These are phyloP conservation scores for Drosophila sproati DNA, from an alignment of 1,140 invertebrate genomes.

Conservation along the genomic window DNA sequence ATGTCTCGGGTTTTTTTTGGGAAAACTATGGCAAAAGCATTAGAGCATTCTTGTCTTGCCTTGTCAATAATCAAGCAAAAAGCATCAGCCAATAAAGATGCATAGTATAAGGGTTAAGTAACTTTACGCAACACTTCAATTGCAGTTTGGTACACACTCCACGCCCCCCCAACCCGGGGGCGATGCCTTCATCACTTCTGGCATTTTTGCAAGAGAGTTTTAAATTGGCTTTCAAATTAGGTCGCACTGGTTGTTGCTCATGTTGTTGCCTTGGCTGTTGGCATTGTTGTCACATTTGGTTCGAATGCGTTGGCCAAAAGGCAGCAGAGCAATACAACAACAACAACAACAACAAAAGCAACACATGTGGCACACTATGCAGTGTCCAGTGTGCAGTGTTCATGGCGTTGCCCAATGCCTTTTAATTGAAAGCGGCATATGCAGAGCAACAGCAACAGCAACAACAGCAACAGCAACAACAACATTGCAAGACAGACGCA, in stretches of 20 bases:
- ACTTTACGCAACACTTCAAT: constrained; percentile 18
- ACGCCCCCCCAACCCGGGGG: background rate
- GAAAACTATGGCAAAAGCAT: background rate
- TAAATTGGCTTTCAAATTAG: constrained; percentile 70
- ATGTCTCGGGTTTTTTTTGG: background rate
- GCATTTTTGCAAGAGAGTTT: constrained; percentile 37
- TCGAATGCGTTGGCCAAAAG: constrained; percentile 59
- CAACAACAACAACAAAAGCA: constrained; percentile 10
- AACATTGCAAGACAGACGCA: constrained; percentile 54
- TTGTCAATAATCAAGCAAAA: no score
- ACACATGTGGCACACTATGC: constrained; percentile 22
- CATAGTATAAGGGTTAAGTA: background rate
- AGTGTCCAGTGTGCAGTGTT: constrained; percentile 45
- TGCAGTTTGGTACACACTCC: constrained; percentile 7
- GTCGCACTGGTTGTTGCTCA: constrained; percentile 45
- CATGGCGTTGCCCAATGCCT: constrained; percentile 59
- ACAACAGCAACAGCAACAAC: constrained; percentile 20
- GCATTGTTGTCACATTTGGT: constrained; percentile 73
- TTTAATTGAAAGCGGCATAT: constrained; percentile 82
- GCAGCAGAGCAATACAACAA: constrained; percentile 41
- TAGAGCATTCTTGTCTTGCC: no score
- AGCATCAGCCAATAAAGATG: background rate
- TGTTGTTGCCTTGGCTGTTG: constrained; percentile 41
- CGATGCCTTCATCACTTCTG: constrained; percentile 16
- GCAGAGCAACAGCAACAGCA: constrained; percentile 53